Conservation (phyloP, 2,113 vertebrate genomes). For the Urocynchramus pylzowi region DNA sequence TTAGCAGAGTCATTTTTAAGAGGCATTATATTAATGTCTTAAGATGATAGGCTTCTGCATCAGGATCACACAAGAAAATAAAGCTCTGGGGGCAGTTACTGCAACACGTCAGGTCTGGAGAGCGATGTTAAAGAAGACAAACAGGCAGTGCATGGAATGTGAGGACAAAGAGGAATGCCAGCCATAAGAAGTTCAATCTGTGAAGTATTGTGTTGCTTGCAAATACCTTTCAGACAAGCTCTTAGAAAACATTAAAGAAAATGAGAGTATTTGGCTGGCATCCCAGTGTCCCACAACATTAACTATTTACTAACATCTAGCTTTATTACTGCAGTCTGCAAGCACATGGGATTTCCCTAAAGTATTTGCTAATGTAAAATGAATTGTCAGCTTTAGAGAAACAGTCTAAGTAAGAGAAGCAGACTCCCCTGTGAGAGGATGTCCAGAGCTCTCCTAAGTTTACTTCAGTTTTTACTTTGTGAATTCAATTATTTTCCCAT, state of each 20-base stretch:
- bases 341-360: slow-evolving; percentile 35
- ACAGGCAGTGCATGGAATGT: neutral
- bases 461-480: slow-evolving; percentile 35
- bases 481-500: slow-evolving; percentile 55
- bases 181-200: slow-evolving; percentile 5
- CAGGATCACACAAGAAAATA: neutral
- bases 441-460: slow-evolving; percentile 42
- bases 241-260: slow-evolving; percentile 62
- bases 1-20: neutral
- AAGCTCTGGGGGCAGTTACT: neutral
- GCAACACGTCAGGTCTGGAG: neutral
- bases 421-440: slow-evolving; percentile 46
- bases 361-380: slow-evolving; percentile 64
- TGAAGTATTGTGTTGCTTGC: slow-evolving; percentile 41
- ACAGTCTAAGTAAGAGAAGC: slow-evolving; percentile 35
- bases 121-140: neutral
- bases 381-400: slow-evolving; percentile 60
- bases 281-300: slow-evolving; percentile 56
- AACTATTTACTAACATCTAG: slow-evolving; percentile 64
- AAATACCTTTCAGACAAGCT: slow-evolving; percentile 54
- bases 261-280: slow-evolving; percentile 54
- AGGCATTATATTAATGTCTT: neutral
- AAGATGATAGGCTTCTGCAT: neutral
- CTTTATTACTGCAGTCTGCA: slow-evolving; percentile 41
- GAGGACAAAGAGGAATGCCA: neutral